Evolutionary conservation across 2,797 vertebrate genomes (phyloP).

Genomic region (Tarsius wallacei): DNA sequence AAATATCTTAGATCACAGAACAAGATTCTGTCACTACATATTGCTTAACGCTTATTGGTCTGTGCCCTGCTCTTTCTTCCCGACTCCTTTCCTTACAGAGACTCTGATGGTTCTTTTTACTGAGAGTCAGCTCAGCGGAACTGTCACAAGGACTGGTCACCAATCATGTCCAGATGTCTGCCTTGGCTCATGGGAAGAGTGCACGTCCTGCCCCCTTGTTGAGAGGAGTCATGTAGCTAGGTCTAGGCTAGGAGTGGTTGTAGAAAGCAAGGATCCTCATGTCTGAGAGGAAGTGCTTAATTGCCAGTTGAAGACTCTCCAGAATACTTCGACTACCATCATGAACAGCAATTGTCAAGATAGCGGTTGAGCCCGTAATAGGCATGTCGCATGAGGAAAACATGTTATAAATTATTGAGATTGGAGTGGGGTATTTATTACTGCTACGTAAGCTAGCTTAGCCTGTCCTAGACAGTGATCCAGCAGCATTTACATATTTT

Average conservation of each 20-base stretch:
- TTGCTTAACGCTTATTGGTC: background rate
- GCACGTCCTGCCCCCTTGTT: background rate
- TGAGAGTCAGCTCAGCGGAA: background rate
- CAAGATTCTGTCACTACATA: fast-evolving
- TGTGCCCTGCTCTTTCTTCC: fast-evolving
- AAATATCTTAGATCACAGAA: background rate
- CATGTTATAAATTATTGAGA: background rate
- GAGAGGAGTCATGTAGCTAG: background rate
- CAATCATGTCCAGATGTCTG: too few relatives aligned
- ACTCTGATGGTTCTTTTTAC: background rate
- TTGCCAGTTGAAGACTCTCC: background rate
- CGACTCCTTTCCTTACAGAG: background rate
- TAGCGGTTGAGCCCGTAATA: background rate
- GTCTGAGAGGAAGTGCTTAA: background rate
- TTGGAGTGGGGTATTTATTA: too few relatives aligned
- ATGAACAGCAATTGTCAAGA: background rate
- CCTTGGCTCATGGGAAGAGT: too few relatives aligned
- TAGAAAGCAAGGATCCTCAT: too few relatives aligned
- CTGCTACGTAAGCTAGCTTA: background rate
- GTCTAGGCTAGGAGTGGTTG: background rate
- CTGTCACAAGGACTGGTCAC: too few relatives aligned
- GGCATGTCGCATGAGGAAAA: background rate
- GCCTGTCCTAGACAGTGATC: background rate
- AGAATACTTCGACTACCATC: background rate
- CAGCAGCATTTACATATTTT: background rate